A percentile compares a stretch with the other conserved stretches of the same genome.
Conservation (phyloP, 2,797 vertebrate species). For the Sebastes itinus region DNA sequence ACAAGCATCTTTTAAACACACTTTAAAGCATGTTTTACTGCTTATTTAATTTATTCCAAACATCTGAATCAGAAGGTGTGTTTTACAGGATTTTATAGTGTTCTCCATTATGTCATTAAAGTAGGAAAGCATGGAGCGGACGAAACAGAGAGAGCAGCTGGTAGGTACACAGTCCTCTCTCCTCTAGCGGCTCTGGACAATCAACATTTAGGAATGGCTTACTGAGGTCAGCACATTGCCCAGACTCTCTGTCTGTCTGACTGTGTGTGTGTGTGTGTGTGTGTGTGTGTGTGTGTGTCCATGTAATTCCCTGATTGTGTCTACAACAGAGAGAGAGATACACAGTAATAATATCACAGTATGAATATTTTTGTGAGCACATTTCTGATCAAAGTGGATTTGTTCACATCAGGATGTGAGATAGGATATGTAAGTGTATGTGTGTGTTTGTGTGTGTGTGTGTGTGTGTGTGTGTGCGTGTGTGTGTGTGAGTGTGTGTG, state of each 20-base stretch:
- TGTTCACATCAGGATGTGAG: slow-evolving; percentile 8
- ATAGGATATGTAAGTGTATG: background rate
- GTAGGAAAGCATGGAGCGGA: background rate
- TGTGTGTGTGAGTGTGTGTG: slow-evolving; percentile 11
- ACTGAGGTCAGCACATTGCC: slow-evolving; percentile 78
- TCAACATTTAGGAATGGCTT: slow-evolving; percentile 70
- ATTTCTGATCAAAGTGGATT: slow-evolving; percentile 29
- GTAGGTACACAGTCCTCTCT: slow-evolving; percentile 29
- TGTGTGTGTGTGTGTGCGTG: background rate
- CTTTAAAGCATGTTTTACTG: background rate
- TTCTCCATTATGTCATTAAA: background rate
- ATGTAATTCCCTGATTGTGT: slow-evolving; percentile 7
- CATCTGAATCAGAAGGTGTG: background rate
- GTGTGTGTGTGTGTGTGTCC: slow-evolving; percentile 8
- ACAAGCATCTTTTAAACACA: background rate
- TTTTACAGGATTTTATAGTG: background rate
- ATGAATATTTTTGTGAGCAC: background rate
- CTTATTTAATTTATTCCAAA: background rate
- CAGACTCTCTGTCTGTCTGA: slow-evolving; percentile 57
- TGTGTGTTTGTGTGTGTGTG: slow-evolving; percentile 13
- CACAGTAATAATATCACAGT: background rate
- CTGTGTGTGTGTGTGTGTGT: slow-evolving; percentile 18
- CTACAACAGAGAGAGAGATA: background rate
- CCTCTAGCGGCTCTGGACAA: slow-evolving; percentile 63
- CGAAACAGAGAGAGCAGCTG: slow-evolving; percentile 29